Conservation (phyloP, 2,797 vertebrate genomes). For the Hybognathus amarus region DNA sequence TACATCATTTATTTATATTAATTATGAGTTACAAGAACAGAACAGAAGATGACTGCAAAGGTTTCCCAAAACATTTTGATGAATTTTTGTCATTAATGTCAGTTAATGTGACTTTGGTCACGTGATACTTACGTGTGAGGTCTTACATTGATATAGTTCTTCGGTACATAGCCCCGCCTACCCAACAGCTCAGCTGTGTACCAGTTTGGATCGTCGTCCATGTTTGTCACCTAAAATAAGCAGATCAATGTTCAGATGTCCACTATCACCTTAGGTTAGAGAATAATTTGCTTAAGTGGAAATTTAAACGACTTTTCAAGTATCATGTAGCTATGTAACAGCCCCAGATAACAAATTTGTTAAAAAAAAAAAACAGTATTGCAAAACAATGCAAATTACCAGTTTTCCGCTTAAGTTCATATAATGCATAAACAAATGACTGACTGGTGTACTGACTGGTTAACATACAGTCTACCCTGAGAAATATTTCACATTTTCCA, state of each 20-base stretch:
- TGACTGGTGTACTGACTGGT: background rate
- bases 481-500: background rate
- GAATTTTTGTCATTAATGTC: background rate
- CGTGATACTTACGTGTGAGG: constrained; percentile 88
- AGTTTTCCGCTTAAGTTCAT: background rate
- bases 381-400: background rate
- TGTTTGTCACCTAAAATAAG: constrained; percentile 88
- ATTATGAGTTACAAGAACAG: background rate
- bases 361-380: background rate
- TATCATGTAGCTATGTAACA: background rate
- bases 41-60: background rate
- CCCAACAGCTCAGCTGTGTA: constrained; percentile 93
- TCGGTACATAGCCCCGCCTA: constrained; percentile 89
- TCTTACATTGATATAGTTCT: constrained; percentile 95
- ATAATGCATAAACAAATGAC: background rate
- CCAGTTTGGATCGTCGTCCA: constrained; percentile 98
- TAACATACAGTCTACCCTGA: background rate
- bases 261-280: background rate
- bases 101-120: background rate
- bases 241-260: background rate
- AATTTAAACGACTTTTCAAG: background rate
- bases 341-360: background rate
- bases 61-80: background rate
- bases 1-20: background rate
- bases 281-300: background rate